Evolutionary conservation across 2,113 vertebrate species (phyloP).

Genomic region (Scopus umbretta): DNA sequence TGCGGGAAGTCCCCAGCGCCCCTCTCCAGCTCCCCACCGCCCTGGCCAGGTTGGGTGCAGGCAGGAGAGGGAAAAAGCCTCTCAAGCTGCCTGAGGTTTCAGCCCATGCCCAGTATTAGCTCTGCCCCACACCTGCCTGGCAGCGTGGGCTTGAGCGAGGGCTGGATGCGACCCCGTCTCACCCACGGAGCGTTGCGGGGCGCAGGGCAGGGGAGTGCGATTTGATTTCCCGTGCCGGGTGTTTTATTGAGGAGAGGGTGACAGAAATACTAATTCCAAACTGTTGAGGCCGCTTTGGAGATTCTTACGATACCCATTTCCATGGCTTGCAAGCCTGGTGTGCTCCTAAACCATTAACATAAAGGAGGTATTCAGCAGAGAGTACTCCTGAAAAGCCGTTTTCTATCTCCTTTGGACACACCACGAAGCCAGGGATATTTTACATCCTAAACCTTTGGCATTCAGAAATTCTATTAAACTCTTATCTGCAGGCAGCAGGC

Average conservation of each 20-base stretch:
- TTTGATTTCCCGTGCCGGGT: background rate
- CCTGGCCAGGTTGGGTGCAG: rapidly evolving
- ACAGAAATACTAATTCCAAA: background rate
- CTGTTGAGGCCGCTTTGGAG: background rate
- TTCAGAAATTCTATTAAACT: constrained; percentile 96
- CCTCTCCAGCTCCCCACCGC: background rate
- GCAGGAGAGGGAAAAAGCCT: background rate
- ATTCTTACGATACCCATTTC: constrained; percentile 17
- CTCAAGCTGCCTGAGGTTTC: background rate
- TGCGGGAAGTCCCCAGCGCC: too few species aligned
- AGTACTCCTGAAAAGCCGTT: constrained; percentile 85
- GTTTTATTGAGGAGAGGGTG: background rate
- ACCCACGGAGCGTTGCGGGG: background rate
- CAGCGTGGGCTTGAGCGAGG: rapidly evolving
- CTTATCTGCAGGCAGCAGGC: constrained; percentile 94
- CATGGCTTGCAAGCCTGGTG: constrained; percentile 50
- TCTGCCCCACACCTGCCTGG: background rate
- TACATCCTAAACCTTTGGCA: constrained; percentile 90
- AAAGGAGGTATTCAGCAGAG: constrained; percentile 84
- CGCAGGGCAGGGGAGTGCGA: background rate
- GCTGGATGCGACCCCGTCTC: background rate
- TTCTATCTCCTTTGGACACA: constrained; percentile 87
- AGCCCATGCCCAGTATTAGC: background rate
- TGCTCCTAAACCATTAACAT: constrained; percentile 78
- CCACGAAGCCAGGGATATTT: constrained; percentile 83